phyloP scores from a whole-genome alignment of 2,888 invertebrate species.

The Drosophila neutralis region DNA sequence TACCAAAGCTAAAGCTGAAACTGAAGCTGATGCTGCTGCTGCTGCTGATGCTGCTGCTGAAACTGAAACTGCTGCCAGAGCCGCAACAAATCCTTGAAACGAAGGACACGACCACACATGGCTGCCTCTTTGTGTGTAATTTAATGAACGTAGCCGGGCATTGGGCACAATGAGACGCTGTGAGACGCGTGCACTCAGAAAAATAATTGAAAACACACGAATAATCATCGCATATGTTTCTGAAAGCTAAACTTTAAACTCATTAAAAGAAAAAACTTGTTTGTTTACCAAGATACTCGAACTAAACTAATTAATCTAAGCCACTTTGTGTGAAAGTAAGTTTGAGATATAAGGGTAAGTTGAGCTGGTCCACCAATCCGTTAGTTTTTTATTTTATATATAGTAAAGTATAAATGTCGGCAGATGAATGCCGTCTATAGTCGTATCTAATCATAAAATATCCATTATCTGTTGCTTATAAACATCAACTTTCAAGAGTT shows the following conservation, averaged over 20 bases:
- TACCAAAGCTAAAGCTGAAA: neutral
- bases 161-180: neutral
- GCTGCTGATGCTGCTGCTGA: too few relatives aligned
- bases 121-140: conserved; percentile 50
- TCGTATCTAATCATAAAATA: neutral
- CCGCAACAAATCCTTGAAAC: conserved; percentile 62
- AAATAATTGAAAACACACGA: neutral
- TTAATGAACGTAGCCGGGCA: conserved; percentile 57
- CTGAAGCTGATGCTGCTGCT: too few relatives aligned
- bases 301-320: neutral
- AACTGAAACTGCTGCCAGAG: conserved; percentile 12
- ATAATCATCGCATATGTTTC: neutral
- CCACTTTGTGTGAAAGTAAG: neutral
- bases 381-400: neutral
- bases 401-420: too few relatives aligned
- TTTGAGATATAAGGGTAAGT: neutral
- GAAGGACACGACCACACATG: conserved; percentile 65
- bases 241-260: too few relatives aligned
- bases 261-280: neutral
- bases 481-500: neutral
- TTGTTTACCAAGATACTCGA: neutral
- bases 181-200: neutral
- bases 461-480: neutral
- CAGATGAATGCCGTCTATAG: neutral
- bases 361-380: neutral